Base-by-base conservation (phyloP, 2,888 invertebrate genomes). In the Sminthurinus aureus region DNA sequence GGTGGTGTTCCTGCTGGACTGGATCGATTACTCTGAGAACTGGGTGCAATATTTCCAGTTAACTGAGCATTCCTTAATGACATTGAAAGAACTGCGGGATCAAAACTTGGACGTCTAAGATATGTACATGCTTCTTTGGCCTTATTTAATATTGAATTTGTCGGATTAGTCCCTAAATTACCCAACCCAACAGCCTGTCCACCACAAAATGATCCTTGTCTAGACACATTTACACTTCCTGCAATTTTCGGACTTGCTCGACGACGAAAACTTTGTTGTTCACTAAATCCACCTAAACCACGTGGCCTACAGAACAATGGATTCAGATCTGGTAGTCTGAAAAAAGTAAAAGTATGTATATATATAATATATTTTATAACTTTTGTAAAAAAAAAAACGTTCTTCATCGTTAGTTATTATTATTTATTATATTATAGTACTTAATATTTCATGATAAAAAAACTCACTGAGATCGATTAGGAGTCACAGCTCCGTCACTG, bases 401-500 rank as follows among this genome's bases (percentile, higher is more conserved):
- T 6, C 38, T 38, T 38, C 6, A 38, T 38, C 38, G 9, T 6
- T 58, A 58, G 9, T 6, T 18, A 58, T 58, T 58, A 18, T 15
- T 58, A 58, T 58, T 58, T 58, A 15, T 13, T 58, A 58, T 18
- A n/a, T 58, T 58, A 58, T 58, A 52, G n/a, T n/a, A 69, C 3
- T 22, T 9, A 22, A 69, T 64, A 1, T 22, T 69, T 15, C 3
- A 22, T 69, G 9, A 18, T n/a, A 22, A 69, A 69, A 20, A n/a
- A 69, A 69, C 69, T 69, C 9, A 69, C 71, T 15, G 94, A n/a
- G 76, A 51, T n/a, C 83, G 83, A 66, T 87, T 79, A 90, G 94
- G 94, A 89, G 95, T 95, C 84, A 96, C 94, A 66, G 96, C 96
- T 87, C 93, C 93, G 85, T 96, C 96, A 2, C 94, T 95, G 13